These are phyloP conservation scores for Embidobia sp. DNA, from an alignment of 2,888 invertebrate genomes.

Conservation along the genomic window DNA sequence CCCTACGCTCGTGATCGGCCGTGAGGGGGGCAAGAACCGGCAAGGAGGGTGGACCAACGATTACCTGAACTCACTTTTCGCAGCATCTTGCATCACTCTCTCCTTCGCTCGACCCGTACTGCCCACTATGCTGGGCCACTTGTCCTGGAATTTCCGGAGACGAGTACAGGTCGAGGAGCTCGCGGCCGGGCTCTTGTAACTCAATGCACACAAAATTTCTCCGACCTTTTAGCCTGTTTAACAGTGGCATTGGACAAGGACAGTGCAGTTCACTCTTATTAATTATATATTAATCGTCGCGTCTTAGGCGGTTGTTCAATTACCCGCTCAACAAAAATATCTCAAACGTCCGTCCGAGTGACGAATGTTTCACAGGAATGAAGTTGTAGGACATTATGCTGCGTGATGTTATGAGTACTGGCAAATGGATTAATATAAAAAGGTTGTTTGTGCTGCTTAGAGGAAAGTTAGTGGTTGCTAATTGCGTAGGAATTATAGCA, in stretches of 20 bases:
- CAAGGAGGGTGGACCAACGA: constrained; percentile 67
- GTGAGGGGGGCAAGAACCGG: constrained; percentile 63
- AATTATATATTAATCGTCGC: too few species aligned
- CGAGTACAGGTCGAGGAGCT: constrained; percentile 67
- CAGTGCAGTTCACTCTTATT: constrained; percentile 20
- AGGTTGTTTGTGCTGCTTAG: too few species aligned
- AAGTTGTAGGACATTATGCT: too few species aligned
- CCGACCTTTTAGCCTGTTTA: constrained; percentile 64
- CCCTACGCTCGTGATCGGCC: constrained; percentile 68
- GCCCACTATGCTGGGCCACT: constrained; percentile 69
- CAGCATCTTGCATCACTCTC: constrained; percentile 60
- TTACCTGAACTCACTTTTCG: constrained; percentile 69
- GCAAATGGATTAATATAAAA: too few species aligned
- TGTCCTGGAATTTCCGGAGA: constrained; percentile 76
- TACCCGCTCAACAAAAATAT: too few species aligned
- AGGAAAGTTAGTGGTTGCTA: too few species aligned
- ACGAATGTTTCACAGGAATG: too few species aligned
- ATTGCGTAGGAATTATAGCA: too few species aligned
- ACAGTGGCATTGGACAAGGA: constrained; percentile 53
- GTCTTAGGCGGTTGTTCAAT: too few species aligned
- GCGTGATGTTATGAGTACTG: too few species aligned
- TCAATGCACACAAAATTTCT: constrained; percentile 62
- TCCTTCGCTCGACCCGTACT: constrained; percentile 61
- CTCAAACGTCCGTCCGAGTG: too few species aligned
- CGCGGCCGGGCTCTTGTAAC: constrained; percentile 55